Conservation (phyloP, 1,140 invertebrate species). For the Cyclina sinensis region DNA sequence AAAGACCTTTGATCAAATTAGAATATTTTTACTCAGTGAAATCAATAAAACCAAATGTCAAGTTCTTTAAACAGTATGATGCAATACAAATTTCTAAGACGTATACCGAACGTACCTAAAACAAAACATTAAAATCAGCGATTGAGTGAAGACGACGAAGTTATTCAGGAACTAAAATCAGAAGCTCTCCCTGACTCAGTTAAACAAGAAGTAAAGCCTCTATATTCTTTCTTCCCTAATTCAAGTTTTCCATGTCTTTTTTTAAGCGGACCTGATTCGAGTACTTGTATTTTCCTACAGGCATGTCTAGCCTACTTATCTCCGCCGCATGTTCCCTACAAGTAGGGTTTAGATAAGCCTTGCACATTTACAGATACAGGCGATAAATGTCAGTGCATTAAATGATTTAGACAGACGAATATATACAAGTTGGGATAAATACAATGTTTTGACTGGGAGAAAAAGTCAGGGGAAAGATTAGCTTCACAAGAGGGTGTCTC, state of each 20-base stretch:
- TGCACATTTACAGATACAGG: slow-evolving; percentile 21
- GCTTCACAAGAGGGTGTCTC: background rate
- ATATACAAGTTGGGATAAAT: slow-evolving; percentile 29
- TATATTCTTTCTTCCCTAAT: background rate
- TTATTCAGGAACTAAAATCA: too few species aligned
- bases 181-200: too few species aligned
- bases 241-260: background rate
- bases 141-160: too few species aligned
- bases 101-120: too few species aligned
- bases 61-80: too few species aligned
- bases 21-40: too few species aligned
- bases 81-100: too few species aligned
- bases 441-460: slow-evolving; percentile 44
- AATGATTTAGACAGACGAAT: slow-evolving; percentile 30
- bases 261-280: slow-evolving; percentile 15
- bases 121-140: too few species aligned
- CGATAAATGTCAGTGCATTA: slow-evolving; percentile 30
- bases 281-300: background rate
- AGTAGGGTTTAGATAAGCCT: slow-evolving; percentile 18
- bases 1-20: too few species aligned
- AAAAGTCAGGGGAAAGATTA: slow-evolving; percentile 12
- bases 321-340: background rate
- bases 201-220: too few species aligned
- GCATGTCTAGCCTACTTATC: slow-evolving; percentile 18
- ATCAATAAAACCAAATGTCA: too few species aligned